Evolutionary conservation across 2,888 invertebrate genomes (phyloP).

Genomic region (Aproaerema taeniolella): DNA sequence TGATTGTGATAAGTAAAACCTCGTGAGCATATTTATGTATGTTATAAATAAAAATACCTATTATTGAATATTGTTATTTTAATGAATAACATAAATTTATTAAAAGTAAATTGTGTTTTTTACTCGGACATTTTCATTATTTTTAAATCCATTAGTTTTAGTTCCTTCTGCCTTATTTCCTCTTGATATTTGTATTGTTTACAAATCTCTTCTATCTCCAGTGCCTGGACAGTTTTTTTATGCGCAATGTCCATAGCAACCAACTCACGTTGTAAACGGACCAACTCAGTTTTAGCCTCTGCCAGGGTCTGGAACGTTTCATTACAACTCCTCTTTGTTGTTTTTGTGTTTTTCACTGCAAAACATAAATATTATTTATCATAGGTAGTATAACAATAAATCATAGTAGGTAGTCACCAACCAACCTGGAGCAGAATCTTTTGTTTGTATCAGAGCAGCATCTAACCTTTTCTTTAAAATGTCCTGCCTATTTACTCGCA

Average conservation of each 20-base stretch:
- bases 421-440: background rate
- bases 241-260: background rate
- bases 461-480: conserved; percentile 1
- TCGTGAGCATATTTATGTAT: background rate
- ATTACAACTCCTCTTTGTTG: too few species aligned
- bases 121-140: background rate
- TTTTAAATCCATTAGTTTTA: background rate
- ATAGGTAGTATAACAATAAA: background rate
- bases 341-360: too few species aligned
- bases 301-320: background rate
- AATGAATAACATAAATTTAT: background rate
- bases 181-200: background rate
- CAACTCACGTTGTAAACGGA: background rate
- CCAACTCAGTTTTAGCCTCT: background rate
- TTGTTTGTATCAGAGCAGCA: background rate
- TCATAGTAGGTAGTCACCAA: background rate
- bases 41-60: background rate
- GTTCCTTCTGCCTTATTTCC: background rate
- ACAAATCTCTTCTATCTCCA: background rate
- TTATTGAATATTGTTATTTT: background rate
- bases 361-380: background rate
- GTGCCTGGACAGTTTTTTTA: background rate
- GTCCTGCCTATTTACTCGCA: background rate
- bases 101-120: too few species aligned
- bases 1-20: too few species aligned